Evolutionary conservation across 30 jellyfish, hydroid and myxozoan species (phyloP).

Genomic region (Aurelia coerulea): DNA sequence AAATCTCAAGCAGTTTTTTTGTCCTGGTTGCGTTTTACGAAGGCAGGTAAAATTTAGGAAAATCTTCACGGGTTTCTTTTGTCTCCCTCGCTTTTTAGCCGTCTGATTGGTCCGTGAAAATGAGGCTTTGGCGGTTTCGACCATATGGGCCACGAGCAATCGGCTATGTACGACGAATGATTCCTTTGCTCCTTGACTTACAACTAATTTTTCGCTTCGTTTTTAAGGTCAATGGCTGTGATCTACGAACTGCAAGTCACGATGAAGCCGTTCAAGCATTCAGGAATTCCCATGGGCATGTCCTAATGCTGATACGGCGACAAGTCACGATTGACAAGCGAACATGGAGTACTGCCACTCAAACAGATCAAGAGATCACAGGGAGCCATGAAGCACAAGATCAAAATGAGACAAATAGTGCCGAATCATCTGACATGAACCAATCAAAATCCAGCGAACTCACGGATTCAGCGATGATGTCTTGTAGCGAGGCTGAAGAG

Average conservation of each 20-base stretch:
- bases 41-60: no score
- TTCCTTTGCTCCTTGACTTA: no score
- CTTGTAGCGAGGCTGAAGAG: conserved; percentile 87
- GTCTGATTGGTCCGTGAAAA: no score
- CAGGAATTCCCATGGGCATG: conserved; percentile 83
- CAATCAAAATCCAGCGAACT: conserved; percentile 56
- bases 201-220: neutral
- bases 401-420: conserved; percentile 19
- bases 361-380: conserved; percentile 59
- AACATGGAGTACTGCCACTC: conserved; percentile 67
- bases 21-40: no score
- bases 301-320: conserved; percentile 82
- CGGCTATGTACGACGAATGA: no score
- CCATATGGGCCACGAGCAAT: no score
- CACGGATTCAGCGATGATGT: conserved; percentile 86
- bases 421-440: conserved; percentile 9
- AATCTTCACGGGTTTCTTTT: no score
- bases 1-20: no score
- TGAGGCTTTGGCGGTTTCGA: no score
- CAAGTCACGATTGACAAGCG: conserved; percentile 44
- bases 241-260: conserved; percentile 88
- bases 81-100: no score
- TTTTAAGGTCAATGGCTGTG: conserved; percentile 90
- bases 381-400: neutral
- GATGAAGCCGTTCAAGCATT: conserved; percentile 92